Evolutionary conservation across 2,113 vertebrate genomes (phyloP), one percentile per base, ranked within the genome.

Genomic region (Grallaria varia): DNA sequence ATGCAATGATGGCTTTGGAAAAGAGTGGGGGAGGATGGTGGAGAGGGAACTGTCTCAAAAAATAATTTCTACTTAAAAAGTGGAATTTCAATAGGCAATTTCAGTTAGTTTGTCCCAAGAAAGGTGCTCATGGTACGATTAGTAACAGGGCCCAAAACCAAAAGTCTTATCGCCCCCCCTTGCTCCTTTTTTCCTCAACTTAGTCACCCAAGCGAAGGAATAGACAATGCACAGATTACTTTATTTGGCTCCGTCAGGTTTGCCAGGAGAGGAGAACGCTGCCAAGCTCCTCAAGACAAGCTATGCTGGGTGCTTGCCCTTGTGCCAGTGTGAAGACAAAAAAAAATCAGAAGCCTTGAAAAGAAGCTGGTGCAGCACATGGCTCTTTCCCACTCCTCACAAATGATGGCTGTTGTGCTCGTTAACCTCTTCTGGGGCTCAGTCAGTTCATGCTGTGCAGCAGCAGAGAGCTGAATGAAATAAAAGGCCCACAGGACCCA

Each of bases 331-430:
- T 33, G 79, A 84, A 88, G 93, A 97, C 91, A 97, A 97, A 97
- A 96, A 95, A 93, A 96, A 94, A 92, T 86, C 91, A 68, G 39
- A 88, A 94, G 92, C 93, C 93, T 93, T 95, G 96, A 98, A 98
- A 96, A 95, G 95, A 97, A 96, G 96, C 97, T 92, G 96, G 98
- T 97, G 97, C 98, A 98, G 97, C 99, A 99, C 99, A 99, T 99
- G 99, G 98, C 98, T 97, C 95, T 99, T 99, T 99, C 99, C 99
- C 99, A 99, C 99, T 99, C 97, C 8, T 97, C 97, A 99, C 99
- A 99, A 99, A 99, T 98, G 98, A 98, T 97, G 98, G 95, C 98
- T 98, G 98, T 98, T 98, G 98, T 98, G 98, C 98, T 98, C 97
- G 98, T 99, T 99, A 99, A 99, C 99, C 99, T 98, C 97, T 97